Evolutionary conservation across 2,888 invertebrate genomes (phyloP), one percentile per base, ranked within the genome.

Genomic region (Lasioglossum lativentre): DNA sequence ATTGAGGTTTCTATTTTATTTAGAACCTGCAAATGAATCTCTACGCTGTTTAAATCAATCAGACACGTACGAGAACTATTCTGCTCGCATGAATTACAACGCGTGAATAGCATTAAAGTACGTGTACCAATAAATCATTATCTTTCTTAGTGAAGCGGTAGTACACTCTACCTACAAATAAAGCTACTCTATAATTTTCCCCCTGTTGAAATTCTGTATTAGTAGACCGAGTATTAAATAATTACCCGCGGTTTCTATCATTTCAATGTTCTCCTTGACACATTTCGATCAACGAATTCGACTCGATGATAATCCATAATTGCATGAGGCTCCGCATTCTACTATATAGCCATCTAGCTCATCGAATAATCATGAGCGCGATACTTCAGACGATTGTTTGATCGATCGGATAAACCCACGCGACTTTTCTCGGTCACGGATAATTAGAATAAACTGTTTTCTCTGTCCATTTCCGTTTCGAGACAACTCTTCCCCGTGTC

Each of bases 1-100:
- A 68, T 63, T 68, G 38, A 68, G 68, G 68, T 68, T 68, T 68
- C 68, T 68, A 68, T 68, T 68, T 68, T 68, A 68, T 68, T 68
- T 34, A 68, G 68, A 68, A 68, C 68, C 68, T 38, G 68, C 34
- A 38, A 38, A 68, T 38, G 68, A 68, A 68, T 34, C 10, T 68
- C 38, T 38, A 12, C 68, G 38, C 23, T 38, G 38, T 38, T 68
- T 38, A 10, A 68, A 10, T 63, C 16, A 63, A 63, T 63, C 27
- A 6, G 63, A 16, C 30, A 63, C 63, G 30, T 63, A 16, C 63
- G 63, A 63, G 63, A 63, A 30, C 16, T 63, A 10, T 16, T 63
- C 30, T 63, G 12, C 6, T 30, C 63, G 30, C 63, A 30, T 19
- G 30, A 30, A 6, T 59, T 23, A 52, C 52, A 23, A 56, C 56